Base-by-base conservation (phyloP, 2,797 vertebrate genomes). In the Falco rusticolus region DNA sequence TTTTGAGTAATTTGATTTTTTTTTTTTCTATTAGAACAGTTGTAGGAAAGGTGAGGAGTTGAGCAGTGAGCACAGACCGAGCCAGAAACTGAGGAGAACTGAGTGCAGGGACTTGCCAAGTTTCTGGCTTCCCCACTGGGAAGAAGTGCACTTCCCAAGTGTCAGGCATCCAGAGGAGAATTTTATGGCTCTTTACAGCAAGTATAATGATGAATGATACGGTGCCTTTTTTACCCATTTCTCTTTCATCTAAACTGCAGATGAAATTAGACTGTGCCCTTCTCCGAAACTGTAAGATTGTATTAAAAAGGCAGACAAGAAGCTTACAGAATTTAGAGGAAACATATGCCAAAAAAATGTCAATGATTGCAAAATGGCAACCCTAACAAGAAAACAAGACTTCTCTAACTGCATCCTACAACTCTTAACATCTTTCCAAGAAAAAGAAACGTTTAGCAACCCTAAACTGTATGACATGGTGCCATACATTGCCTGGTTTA, bases 131-230 rank as follows among this genome's bases (percentile, higher is more conserved):
- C 47, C 75, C 70, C 41, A 34, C 87, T 89, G 56, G 77, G 78
- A 80, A 93, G 75, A 97, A 41, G 13, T 68, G 48, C 15, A 53
- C 50, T 93, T 94, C 70, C 61, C 50, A 69, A 84, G n/a, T 26
- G 75, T 93, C 18, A 89, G 65, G 39, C 43, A 86, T 51, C 24
- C 72, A 66, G 60, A 74, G 48, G 41, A 26, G 65, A 94, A 83
- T 79, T 75, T 94, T 86, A 48, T 95, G 69, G 19, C 87, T 89
- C 66, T 95, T 83, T 79, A 71, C 45, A 92, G 41, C 47, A 82
- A 86, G 51, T 43, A 65, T 84, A 79, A 89, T 57, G 48, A 87
- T 68, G 57, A 77, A 72, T 33, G 66, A 84, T 45, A 45, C 24
- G 54, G 4, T 53, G 13, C 3, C 10, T 78, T 76, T 84, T 45